A percentile compares a stretch with the other conserved stretches of the same genome.
phyloP scores from a whole-genome alignment of 2,113 vertebrate genomes.

The Mohoua ochrocephala region DNA sequence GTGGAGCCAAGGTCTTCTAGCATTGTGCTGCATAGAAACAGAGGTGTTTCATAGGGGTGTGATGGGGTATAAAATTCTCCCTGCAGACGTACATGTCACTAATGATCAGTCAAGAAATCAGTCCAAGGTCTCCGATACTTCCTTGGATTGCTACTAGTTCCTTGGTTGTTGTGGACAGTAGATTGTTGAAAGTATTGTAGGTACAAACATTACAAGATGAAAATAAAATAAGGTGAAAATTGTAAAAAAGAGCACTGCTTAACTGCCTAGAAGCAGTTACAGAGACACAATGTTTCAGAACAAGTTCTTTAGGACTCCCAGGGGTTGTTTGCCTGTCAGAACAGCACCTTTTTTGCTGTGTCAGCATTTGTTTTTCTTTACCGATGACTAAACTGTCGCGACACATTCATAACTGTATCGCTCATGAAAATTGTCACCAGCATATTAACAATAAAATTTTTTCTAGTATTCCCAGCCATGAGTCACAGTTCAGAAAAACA shows the following conservation, averaged over 20 bases:
- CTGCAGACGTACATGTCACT: neutral
- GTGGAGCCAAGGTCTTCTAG: neutral
- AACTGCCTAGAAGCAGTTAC: neutral
- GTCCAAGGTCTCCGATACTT: neutral
- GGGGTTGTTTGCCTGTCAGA: neutral
- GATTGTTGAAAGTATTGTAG: neutral
- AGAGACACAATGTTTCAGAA: neutral
- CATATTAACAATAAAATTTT: neutral
- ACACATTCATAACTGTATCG: neutral
- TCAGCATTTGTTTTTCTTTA: neutral
- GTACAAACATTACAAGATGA: neutral
- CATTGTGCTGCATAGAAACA: neutral
- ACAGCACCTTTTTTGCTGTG: neutral
- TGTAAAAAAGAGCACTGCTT: neutral
- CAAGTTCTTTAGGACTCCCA: neutral
- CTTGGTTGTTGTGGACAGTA: neutral
- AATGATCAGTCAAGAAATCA: neutral
- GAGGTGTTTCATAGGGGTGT: neutral
- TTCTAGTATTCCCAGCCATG: neutral
- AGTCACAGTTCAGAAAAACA: neutral
- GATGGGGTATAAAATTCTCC: neutral
- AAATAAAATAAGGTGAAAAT: neutral
- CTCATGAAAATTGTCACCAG: neutral
- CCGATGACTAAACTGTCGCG: neutral
- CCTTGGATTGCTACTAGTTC: neutral